These are phyloP conservation scores for Ormyrus rosae DNA, from an alignment of 2,888 invertebrate species.

Conservation along the genomic window DNA sequence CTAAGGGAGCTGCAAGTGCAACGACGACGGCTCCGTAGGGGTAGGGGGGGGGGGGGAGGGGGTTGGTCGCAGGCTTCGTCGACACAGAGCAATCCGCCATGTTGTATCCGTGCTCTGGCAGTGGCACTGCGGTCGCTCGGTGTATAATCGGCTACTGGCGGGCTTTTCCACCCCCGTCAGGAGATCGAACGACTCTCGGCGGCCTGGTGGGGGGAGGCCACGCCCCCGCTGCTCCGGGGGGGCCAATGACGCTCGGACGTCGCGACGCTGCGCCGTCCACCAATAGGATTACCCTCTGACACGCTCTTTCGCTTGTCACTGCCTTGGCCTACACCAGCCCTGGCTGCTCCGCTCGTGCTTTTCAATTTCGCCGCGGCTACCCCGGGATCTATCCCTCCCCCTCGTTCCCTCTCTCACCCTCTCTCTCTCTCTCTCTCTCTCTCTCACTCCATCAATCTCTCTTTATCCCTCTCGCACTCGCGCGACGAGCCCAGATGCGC, in stretches of 20 bases:
- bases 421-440: neutral
- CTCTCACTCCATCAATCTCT: slow-evolving; percentile 36
- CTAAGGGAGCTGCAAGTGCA: too few relatives aligned
- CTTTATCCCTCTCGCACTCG: slow-evolving; percentile 26
- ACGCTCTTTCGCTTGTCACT: slow-evolving; percentile 70
- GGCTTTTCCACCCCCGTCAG: slow-evolving; percentile 55
- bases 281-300: slow-evolving; percentile 76
- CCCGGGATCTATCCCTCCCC: neutral
- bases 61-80: too few relatives aligned
- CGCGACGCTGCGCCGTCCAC: slow-evolving; percentile 74
- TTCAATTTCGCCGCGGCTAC: slow-evolving; percentile 38
- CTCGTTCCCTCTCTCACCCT: neutral
- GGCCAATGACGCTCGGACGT: slow-evolving; percentile 72
- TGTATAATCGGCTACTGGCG: slow-evolving; percentile 33
- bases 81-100: slow-evolving; percentile 65
- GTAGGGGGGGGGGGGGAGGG: too few relatives aligned
- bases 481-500: slow-evolving; percentile 5
- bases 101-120: slow-evolving; percentile 66
- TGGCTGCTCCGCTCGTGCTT: slow-evolving; percentile 15
- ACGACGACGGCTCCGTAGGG: too few relatives aligned
- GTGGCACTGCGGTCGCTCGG: slow-evolving; percentile 56
- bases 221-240: slow-evolving; percentile 66
- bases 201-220: slow-evolving; percentile 59
- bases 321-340: slow-evolving; percentile 2
- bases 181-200: slow-evolving; percentile 16